Conservation (phyloP, 2,113 vertebrate species). For the Clupea harengus region DNA sequence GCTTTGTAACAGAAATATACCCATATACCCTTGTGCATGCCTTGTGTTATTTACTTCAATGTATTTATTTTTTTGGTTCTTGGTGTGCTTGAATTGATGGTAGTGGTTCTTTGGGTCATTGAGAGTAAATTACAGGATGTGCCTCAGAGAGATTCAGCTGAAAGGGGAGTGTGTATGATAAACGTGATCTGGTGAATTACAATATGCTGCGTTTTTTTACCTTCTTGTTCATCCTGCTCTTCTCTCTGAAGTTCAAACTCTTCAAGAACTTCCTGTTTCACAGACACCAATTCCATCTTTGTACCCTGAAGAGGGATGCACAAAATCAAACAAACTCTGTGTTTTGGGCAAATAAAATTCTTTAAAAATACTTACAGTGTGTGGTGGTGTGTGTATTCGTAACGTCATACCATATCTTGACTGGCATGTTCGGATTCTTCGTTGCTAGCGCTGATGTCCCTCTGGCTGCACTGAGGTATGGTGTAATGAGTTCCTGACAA, state of each 20-base stretch:
- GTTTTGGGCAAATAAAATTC: not conserved
- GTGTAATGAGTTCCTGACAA: not conserved
- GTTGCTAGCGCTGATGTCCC: not conserved
- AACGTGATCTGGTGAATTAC: not conserved
- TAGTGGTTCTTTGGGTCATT: too few relatives aligned
- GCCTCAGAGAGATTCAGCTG: too few relatives aligned
- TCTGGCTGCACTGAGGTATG: slow-evolving; percentile 6
- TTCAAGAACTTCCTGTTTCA: slow-evolving; percentile 3
- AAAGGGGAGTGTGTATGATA: too few relatives aligned
- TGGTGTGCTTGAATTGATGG: too few relatives aligned
- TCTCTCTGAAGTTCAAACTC: not conserved
- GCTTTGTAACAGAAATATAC: too few relatives aligned
- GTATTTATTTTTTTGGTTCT: too few relatives aligned
- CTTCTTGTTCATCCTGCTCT: not conserved
- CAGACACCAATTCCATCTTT: not conserved
- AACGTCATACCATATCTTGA: not conserved
- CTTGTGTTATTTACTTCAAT: too few relatives aligned
- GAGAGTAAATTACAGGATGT: too few relatives aligned
- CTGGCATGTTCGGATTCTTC: not conserved
- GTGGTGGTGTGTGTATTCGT: not conserved
- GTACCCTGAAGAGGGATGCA: not conserved
- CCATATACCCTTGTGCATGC: too few relatives aligned
- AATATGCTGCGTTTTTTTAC: not conserved
- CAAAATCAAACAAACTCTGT: not conserved
- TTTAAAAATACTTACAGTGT: not conserved